Percentiles rank a stretch among this genome's conserved stretches.
These are phyloP conservation scores for Apocheima hispidaria DNA, from an alignment of 2,888 invertebrate genomes.

Conservation along the genomic window DNA sequence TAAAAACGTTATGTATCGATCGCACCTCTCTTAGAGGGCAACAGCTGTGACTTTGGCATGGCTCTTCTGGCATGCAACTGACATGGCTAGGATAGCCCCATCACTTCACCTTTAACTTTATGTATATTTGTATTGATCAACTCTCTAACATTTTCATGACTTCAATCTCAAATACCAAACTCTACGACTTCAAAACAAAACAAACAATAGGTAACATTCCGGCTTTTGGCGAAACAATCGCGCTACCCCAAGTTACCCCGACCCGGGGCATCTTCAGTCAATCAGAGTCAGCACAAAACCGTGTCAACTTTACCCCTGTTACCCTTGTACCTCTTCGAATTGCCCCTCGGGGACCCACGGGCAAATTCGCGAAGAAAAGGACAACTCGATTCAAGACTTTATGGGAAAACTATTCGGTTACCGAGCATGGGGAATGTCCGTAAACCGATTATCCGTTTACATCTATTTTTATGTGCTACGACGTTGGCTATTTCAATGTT, in stretches of 20 bases:
- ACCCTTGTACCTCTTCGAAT: conserved; percentile 29
- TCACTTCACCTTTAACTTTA: neutral
- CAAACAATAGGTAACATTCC: conserved; percentile 28
- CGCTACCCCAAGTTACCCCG: conserved; percentile 26
- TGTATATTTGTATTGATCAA: neutral
- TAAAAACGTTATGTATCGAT: too few species aligned
- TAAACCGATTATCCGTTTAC: conserved; percentile 44
- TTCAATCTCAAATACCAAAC: neutral
- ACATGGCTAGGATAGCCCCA: neutral
- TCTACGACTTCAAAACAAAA: conserved; percentile 24
- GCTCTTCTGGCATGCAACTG: neutral
- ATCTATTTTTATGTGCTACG: conserved; percentile 38
- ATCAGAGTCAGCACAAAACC: conserved; percentile 46
- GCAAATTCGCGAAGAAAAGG: conserved; percentile 35
- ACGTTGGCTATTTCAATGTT: conserved; percentile 34
- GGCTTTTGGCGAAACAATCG: conserved; percentile 28
- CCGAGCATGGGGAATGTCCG: conserved; percentile 26
- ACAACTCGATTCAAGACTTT: conserved; percentile 49
- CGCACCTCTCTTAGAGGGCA: too few species aligned
- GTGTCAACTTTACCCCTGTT: conserved; percentile 37
- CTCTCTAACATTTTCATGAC: neutral
- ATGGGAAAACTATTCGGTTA: conserved; percentile 54
- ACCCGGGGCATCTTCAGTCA: conserved; percentile 38
- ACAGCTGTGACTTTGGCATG: neutral
- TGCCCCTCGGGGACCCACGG: conserved; percentile 31